These are phyloP conservation scores for Macrocentrus cingulum DNA, from an alignment of 1,140 invertebrate species.

Conservation along the genomic window DNA sequence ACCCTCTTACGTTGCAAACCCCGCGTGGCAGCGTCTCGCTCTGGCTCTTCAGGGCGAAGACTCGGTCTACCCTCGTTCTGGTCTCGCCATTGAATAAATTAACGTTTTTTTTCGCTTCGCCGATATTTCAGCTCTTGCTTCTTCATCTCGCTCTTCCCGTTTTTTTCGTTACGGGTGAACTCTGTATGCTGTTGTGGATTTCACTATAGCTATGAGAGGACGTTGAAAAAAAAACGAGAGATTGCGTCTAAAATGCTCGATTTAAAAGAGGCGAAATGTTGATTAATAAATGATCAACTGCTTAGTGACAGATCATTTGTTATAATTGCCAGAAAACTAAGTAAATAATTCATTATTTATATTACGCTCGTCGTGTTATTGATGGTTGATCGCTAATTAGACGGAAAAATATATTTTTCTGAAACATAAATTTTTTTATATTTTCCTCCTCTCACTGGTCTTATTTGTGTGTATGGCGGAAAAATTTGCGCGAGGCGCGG, in stretches of 20 bases:
- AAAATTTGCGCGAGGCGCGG: conserved; percentile 9
- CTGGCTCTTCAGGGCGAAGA: conserved; percentile 25
- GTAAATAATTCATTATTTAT: too few relatives aligned
- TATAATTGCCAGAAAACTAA: too few relatives aligned
- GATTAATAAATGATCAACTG: too few relatives aligned
- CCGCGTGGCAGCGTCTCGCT: conserved; percentile 23
- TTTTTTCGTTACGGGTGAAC: too few relatives aligned
- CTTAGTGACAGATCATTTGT: too few relatives aligned
- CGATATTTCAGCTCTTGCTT: conserved; percentile 39
- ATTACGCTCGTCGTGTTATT: too few relatives aligned
- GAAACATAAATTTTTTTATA: background rate
- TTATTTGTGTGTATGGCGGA: background rate
- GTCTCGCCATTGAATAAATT: conserved; percentile 51
- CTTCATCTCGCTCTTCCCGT: conserved; percentile 31
- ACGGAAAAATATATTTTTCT: too few relatives aligned
- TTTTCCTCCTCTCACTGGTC: background rate
- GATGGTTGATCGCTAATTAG: too few relatives aligned
- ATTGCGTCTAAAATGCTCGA: too few relatives aligned
- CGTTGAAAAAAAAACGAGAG: background rate
- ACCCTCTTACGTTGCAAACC: conserved; percentile 16
- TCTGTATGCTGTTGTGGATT: too few relatives aligned
- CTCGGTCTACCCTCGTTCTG: conserved; percentile 23
- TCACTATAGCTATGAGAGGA: background rate
- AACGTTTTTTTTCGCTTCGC: conserved; percentile 51
- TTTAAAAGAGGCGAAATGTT: too few relatives aligned